phyloP scores from a whole-genome alignment of 2,888 invertebrate species.

The Rambutsinella grinnellia region DNA sequence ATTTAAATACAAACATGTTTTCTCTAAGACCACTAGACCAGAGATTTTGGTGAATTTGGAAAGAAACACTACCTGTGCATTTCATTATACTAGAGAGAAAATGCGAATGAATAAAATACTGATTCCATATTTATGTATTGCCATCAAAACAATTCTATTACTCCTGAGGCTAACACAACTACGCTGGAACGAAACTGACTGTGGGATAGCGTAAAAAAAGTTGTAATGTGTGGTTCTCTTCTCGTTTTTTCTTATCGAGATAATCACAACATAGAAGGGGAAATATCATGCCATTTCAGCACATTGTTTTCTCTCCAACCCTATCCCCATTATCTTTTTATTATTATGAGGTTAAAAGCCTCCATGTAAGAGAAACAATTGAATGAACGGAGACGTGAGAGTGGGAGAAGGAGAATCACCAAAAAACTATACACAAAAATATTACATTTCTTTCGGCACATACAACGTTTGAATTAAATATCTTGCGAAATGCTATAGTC shows the following conservation, averaged over 20 bases:
- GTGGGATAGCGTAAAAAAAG: not conserved
- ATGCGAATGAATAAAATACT: not conserved
- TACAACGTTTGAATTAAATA: not conserved
- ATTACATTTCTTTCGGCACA: not conserved
- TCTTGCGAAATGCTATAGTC: not conserved
- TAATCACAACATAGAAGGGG: not conserved
- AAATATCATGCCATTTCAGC: slow-evolving; percentile 14
- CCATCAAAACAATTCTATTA: not conserved
- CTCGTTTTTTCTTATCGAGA: not conserved
- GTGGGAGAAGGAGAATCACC: not conserved
- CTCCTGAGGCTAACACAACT: not conserved
- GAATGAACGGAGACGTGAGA: not conserved
- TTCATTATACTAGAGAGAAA: too few relatives aligned
- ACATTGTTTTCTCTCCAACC: not conserved
- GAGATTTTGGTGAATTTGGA: too few relatives aligned
- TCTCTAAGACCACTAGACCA: too few relatives aligned
- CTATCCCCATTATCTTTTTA: not conserved
- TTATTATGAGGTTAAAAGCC: not conserved
- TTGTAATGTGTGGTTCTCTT: not conserved
- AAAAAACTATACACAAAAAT: slow-evolving; percentile 8
- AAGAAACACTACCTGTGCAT: too few relatives aligned
- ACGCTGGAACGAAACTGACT: not conserved
- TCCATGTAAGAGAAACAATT: not conserved
- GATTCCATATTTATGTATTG: not conserved
- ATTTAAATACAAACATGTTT: too few relatives aligned